Evolutionary conservation across 2,888 invertebrate species (phyloP), one percentile per base, ranked within the genome.

Genomic region (Monoplex corrugatus): DNA sequence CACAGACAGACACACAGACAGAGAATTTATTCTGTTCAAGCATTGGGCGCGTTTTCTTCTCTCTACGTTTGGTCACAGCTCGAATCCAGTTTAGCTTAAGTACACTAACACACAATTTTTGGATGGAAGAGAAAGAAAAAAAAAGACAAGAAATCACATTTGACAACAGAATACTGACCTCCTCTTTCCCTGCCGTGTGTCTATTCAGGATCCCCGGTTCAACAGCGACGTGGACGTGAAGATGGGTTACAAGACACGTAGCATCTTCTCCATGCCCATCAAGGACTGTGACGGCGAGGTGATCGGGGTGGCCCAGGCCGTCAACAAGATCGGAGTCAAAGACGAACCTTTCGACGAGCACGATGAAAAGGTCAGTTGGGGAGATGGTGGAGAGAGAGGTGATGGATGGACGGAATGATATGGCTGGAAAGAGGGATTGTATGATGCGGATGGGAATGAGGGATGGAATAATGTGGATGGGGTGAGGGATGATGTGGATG

Each of bases 151-250:
- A n/a, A n/a, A n/a, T n/a, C n/a, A n/a, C n/a, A n/a, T n/a, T n/a
- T n/a, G n/a, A n/a, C n/a, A n/a, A n/a, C n/a, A n/a, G n/a, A n/a
- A n/a, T n/a, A n/a, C n/a, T n/a, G n/a, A n/a, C n/a, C n/a, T 38
- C 19, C 44, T 86, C 68, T 72, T 72, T 3, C 32, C 68, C 32
- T 32, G 2, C 68, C 35, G 86, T 88, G 75, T 88, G 8, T 93
- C n/a, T n/a, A n/a, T 94, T n/a, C 94, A 96, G 96, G 96, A 96
- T 91, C 93, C 94, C 0, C 93, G 95, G n/a, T 96, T 96, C 92
- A 95, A 95, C 91, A 90, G 93, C 72, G 95, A 95, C 82, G 93
- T 96, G 63, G 96, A 96, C 90, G 91, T 93, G 44, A 92, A 93
- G 89, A 95, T 95, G 90, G 95, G 95, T 13, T 95, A 95, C 91